Percentiles rank a stretch among this genome's conserved stretches.
Conservation (phyloP, 2,113 vertebrate genomes). For the Ginglymostoma cirratum region DNA sequence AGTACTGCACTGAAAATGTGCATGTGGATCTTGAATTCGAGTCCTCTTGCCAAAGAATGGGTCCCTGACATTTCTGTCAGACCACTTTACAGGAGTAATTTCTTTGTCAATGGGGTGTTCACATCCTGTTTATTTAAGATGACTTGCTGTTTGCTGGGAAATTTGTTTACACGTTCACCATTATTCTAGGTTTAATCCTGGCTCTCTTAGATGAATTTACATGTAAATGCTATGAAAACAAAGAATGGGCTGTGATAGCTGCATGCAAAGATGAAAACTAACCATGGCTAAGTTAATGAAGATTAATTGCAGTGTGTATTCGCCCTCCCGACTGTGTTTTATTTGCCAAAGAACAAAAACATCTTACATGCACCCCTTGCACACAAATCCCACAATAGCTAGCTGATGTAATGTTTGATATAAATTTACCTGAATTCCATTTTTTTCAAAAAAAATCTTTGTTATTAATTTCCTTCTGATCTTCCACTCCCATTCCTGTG, state of each 20-base stretch:
- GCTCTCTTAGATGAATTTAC: background rate
- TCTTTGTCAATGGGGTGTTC: background rate
- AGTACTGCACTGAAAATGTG: background rate
- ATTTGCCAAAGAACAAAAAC: no score
- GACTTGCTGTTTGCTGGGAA: background rate
- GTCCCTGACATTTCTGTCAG: background rate
- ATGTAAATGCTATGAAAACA: background rate
- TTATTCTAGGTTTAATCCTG: background rate
- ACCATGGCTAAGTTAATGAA: background rate
- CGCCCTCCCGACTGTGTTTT: no score
- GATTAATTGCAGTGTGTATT: background rate
- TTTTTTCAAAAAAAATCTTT: no score
- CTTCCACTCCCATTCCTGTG: no score
- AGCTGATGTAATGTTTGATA: no score
- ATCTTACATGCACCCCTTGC: no score
- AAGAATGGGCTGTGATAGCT: background rate
- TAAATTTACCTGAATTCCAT: no score
- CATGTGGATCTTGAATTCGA: background rate
- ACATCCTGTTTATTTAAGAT: background rate
- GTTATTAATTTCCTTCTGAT: no score
- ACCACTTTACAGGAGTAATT: background rate
- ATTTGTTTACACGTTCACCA: background rate
- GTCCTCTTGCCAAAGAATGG: background rate
- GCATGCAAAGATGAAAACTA: background rate
- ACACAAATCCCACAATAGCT: no score